Evolutionary conservation across 1,140 invertebrate genomes (phyloP).

Genomic region (Drosophila ambigua): DNA sequence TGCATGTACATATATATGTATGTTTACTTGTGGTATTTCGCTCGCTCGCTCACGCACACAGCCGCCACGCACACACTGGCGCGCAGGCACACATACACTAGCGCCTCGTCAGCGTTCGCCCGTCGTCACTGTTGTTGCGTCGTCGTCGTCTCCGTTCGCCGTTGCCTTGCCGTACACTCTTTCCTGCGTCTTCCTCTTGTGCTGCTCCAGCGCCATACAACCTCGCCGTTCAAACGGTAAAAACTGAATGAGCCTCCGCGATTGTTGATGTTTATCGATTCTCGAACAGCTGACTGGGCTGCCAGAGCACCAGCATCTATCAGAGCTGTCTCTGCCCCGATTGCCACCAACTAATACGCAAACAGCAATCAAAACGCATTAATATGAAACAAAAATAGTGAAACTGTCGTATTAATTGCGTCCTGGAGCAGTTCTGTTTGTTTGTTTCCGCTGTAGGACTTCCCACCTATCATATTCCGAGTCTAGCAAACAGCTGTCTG

Average conservation of each 20-base stretch:
- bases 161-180: constrained; percentile 30
- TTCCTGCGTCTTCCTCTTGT: constrained; percentile 30
- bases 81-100: constrained; percentile 28
- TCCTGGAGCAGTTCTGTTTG: too few relatives aligned
- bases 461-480: too few relatives aligned
- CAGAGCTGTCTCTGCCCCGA: too few relatives aligned
- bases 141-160: constrained; percentile 53
- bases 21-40: constrained; percentile 65
- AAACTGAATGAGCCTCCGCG: constrained; percentile 60
- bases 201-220: constrained; percentile 45
- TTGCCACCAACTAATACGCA: too few relatives aligned
- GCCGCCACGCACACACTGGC: constrained; percentile 40
- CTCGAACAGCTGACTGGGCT: neutral
- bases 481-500: neutral
- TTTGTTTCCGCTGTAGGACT: too few relatives aligned
- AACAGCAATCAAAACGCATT: too few relatives aligned
- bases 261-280: neutral
- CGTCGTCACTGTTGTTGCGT: constrained; percentile 56
- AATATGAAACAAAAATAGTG: too few relatives aligned
- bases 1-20: constrained; percentile 43
- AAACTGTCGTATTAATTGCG: too few relatives aligned
- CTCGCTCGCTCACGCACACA: constrained; percentile 41
- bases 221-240: constrained; percentile 72
- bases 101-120: constrained; percentile 12
- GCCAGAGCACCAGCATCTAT: too few relatives aligned